Evolutionary conservation across 37 sponge, comb jelly and placozoan species (phyloP).

Genomic region (Agelas oroides): DNA sequence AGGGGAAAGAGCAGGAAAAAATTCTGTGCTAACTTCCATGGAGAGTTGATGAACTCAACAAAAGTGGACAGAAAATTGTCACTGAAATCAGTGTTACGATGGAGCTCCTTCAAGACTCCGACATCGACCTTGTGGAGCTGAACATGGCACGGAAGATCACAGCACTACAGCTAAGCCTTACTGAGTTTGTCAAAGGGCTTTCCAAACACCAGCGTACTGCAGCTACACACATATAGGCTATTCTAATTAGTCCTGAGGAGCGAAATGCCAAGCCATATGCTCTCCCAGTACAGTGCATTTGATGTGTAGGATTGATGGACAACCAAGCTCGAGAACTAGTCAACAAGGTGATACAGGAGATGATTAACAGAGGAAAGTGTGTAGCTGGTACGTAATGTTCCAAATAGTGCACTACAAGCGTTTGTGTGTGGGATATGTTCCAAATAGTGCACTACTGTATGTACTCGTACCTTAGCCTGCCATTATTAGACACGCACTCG

Average conservation of each 20-base stretch:
- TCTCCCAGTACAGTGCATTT: conserved; percentile 49
- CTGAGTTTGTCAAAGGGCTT: not conserved
- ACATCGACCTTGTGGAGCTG: too few relatives aligned
- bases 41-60: conserved; percentile 21
- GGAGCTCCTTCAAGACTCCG: not conserved
- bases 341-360: not conserved
- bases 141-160: not conserved
- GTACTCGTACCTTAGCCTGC: too few relatives aligned
- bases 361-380: not conserved
- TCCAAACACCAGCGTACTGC: not conserved
- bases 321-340: not conserved
- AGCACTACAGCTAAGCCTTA: not conserved
- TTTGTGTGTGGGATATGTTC: too few relatives aligned
- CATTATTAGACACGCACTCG: too few relatives aligned
- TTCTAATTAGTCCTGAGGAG: conserved; percentile 44
- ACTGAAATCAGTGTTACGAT: not conserved
- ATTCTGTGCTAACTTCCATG: not conserved
- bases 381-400: conserved; percentile 15
- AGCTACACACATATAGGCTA: not conserved
- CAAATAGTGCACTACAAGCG: too few relatives aligned
- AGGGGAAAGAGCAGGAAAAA: not conserved
- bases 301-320: conserved; percentile 17
- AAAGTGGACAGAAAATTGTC: not conserved
- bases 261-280: conserved; percentile 51
- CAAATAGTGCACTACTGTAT: too few relatives aligned